Percentiles rank a stretch among this genome's conserved stretches.
Conservation (phyloP, 2,797 vertebrate genomes). For the Otolemur crassicaudatus region DNA sequence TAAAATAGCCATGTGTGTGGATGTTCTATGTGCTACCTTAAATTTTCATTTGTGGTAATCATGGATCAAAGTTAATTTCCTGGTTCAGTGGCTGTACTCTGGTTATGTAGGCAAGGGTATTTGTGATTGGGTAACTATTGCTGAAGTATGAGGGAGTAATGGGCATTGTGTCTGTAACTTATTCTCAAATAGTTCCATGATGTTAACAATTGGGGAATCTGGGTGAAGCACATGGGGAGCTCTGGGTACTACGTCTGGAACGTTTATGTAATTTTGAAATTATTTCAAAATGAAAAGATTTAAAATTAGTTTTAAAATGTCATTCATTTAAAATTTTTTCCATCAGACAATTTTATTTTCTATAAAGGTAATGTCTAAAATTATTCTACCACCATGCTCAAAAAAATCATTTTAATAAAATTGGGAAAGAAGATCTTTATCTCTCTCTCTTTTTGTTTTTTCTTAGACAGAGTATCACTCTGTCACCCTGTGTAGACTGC, state of each 20-base stretch:
- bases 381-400: neutral
- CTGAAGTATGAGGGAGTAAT: neutral
- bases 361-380: conserved; percentile 26
- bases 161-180: neutral
- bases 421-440: neutral
- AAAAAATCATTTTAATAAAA: conserved; percentile 37
- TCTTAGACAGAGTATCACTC: too few relatives aligned
- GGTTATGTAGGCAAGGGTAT: neutral
- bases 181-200: neutral
- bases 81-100: neutral
- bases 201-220: neutral
- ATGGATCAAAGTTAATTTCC: neutral
- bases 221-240: neutral
- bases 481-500: too few relatives aligned
- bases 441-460: neutral
- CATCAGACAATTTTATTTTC: conserved; percentile 2
- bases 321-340: conserved; percentile 33
- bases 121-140: conserved; percentile 6
- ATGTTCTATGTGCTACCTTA: neutral
- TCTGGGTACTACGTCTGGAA: neutral
- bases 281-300: conserved; percentile 29
- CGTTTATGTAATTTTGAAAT: neutral
- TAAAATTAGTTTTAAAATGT: neutral
- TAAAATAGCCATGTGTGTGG: neutral
- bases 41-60: neutral